Conservation (phyloP, 53 echinoderm and acorn worm genomes). For the Echinarachnius parma region DNA sequence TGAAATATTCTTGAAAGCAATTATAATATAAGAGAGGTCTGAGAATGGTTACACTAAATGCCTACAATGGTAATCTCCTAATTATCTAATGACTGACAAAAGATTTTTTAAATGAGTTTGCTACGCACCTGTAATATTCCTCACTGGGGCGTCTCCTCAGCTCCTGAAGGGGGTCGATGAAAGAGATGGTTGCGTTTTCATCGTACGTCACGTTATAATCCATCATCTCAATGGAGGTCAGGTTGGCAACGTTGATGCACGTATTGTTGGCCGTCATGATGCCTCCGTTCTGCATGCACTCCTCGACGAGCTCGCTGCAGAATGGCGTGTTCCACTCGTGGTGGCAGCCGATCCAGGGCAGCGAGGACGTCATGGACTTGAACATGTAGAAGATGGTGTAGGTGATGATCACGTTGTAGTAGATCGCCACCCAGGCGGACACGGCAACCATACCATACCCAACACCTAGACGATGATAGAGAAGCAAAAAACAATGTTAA, state of each 20-base stretch:
- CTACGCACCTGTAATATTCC: constrained; percentile 85
- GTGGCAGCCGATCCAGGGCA: constrained; percentile 90
- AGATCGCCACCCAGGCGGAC: constrained; percentile 83
- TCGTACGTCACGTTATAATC: constrained; percentile 66
- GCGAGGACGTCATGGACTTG: constrained; percentile 70
- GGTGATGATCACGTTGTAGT: constrained; percentile 97
- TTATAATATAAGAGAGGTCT: no score
- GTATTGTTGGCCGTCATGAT: constrained; percentile 59
- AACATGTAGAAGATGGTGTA: constrained; percentile 99
- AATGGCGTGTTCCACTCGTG: constrained; percentile 78
- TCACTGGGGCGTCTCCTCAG: constrained; percentile 66
- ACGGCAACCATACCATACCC: constrained; percentile 91
- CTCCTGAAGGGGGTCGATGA: constrained; percentile 65
- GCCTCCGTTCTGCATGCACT: constrained; percentile 66
- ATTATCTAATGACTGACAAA: no score
- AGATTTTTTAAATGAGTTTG: no score
- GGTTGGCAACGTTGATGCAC: constrained; percentile 51
- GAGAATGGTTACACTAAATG: no score
- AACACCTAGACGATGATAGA: constrained; percentile 64
- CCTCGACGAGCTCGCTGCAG: constrained; percentile 75
- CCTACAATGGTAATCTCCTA: no score
- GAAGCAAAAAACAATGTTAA: background rate
- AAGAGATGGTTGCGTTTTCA: constrained; percentile 37
- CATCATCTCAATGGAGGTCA: constrained; percentile 51
- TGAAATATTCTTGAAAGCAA: no score